These are phyloP conservation scores for Sesia bembeciformis DNA, from an alignment of 2,888 invertebrate species.

Conservation along the genomic window DNA sequence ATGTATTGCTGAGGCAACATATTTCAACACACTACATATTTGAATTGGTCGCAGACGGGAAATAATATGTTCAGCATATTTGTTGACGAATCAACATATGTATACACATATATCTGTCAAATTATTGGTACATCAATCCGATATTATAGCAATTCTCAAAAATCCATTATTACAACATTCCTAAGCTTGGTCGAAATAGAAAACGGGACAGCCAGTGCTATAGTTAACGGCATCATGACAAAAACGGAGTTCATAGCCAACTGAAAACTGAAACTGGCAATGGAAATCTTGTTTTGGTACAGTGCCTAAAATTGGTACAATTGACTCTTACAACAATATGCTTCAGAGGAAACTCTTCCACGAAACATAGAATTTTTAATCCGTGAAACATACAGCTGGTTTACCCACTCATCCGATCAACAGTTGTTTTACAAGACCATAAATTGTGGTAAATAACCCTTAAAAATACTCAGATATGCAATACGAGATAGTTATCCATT, in stretches of 20 bases:
- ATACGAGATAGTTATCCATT: too few relatives aligned
- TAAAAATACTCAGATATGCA: background rate
- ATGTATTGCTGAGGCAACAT: constrained; percentile 6
- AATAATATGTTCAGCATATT: background rate
- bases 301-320: constrained; percentile 15
- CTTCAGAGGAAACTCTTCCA: constrained; percentile 17
- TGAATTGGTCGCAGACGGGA: background rate
- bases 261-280: constrained; percentile 10
- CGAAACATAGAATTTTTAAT: constrained; percentile 17
- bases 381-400: constrained; percentile 21
- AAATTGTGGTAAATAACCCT: constrained; percentile 6
- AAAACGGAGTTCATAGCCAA: constrained; percentile 10
- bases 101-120: background rate
- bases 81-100: background rate
- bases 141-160: background rate
- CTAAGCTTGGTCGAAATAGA: background rate
- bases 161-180: background rate
- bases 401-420: constrained; percentile 14
- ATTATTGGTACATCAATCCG: background rate
- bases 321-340: constrained; percentile 17
- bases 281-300: constrained; percentile 3
- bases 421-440: constrained; percentile 9
- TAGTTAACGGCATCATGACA: background rate
- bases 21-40: background rate
- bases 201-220: background rate